A percentile compares a stretch with the other conserved stretches of the same genome.
These are phyloP conservation scores for Xiphophorus birchmanni DNA, from an alignment of 2,797 vertebrate genomes.

Conservation along the genomic window DNA sequence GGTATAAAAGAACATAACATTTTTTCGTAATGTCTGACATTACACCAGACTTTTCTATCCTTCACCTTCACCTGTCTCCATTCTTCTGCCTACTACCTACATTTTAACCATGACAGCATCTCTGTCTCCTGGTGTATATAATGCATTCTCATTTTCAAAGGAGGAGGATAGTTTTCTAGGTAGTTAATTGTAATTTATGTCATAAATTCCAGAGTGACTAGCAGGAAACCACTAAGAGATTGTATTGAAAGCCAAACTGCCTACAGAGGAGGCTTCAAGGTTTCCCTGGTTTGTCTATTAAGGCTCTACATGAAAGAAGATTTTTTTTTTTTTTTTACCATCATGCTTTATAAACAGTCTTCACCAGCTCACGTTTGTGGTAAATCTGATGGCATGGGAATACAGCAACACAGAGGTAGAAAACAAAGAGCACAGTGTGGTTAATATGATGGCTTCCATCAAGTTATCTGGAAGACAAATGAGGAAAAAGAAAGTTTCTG, in stretches of 20 bases:
- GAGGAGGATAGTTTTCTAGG: constrained; percentile 63
- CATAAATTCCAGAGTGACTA: constrained; percentile 64
- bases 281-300: constrained; percentile 53
- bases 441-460: constrained; percentile 1
- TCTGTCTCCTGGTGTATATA: constrained; percentile 23
- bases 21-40: background rate
- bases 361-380: constrained; percentile 29
- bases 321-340: constrained; percentile 3
- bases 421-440: constrained; percentile 4
- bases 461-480: constrained; percentile 15
- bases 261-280: constrained; percentile 48
- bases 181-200: constrained; percentile 76
- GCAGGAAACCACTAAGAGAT: constrained; percentile 61
- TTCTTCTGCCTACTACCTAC: background rate
- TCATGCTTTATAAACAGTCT: constrained; percentile 16
- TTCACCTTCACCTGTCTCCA: background rate
- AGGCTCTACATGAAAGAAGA: constrained; percentile 16
- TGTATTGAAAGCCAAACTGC: constrained; percentile 58
- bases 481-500: constrained; percentile 1
- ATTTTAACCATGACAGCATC: background rate
- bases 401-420: background rate
- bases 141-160: constrained; percentile 41
- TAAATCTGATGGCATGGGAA: constrained; percentile 13
- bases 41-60: background rate
- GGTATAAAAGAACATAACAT: background rate